These are phyloP conservation scores for Drosophila parabipectinata DNA, from an alignment of 1,140 invertebrate genomes.

Conservation along the genomic window DNA sequence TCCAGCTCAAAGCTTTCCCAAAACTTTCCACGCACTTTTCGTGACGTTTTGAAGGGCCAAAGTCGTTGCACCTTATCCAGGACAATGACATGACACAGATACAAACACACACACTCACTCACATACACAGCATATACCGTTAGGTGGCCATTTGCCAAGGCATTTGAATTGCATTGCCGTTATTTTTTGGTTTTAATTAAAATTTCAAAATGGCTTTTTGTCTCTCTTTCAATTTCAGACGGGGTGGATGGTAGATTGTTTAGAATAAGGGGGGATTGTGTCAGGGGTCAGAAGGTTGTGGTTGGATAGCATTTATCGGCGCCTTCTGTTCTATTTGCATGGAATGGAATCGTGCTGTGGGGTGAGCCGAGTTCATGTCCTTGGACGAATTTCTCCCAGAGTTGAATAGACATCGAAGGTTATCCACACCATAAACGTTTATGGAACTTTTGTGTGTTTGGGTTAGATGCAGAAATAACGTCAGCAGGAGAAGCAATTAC, in stretches of 20 bases:
- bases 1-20: slow-evolving; percentile 33
- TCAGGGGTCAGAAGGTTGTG: neutral
- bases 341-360: slow-evolving; percentile 4
- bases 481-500: slow-evolving; percentile 14
- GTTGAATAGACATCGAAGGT: slow-evolving; percentile 73
- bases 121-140: slow-evolving; percentile 1
- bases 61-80: slow-evolving; percentile 65
- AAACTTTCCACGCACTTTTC: slow-evolving; percentile 25
- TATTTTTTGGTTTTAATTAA: slow-evolving; percentile 48
- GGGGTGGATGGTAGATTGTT: neutral
- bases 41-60: slow-evolving; percentile 47
- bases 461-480: slow-evolving; percentile 1
- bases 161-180: slow-evolving; percentile 43
- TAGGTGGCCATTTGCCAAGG: slow-evolving; percentile 10
- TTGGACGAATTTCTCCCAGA: slow-evolving; percentile 65
- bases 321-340: slow-evolving; percentile 44
- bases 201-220: slow-evolving; percentile 27
- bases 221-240: neutral
- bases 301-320: slow-evolving; percentile 30
- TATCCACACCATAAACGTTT: slow-evolving; percentile 26
- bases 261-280: neutral
- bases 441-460: neutral
- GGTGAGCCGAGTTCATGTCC: slow-evolving; percentile 51
- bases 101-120: slow-evolving; percentile 1
- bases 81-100: slow-evolving; percentile 59